Evolutionary conservation across 1,140 invertebrate genomes (phyloP).

Genomic region (Charaxes varanes): DNA sequence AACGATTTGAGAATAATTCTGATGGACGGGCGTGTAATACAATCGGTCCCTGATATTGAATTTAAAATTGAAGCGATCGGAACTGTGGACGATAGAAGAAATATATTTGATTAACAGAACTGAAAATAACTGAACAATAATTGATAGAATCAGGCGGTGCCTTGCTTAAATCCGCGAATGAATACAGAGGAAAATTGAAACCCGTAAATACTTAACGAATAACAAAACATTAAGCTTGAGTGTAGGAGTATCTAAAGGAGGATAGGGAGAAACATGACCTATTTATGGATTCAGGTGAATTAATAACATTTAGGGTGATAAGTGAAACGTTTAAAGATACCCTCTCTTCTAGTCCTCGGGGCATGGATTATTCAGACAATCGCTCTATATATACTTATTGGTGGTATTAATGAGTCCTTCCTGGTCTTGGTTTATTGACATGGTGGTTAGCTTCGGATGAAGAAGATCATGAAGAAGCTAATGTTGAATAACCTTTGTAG

Average conservation of each 20-base stretch:
- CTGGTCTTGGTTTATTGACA: slow-evolving; percentile 88
- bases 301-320: slow-evolving; percentile 91
- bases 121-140: no score
- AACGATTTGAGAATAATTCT: no score
- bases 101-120: no score
- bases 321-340: slow-evolving; percentile 93
- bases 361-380: slow-evolving; percentile 58
- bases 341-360: slow-evolving; percentile 80
- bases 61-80: no score
- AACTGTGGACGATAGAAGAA: no score
- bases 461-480: slow-evolving; percentile 46
- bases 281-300: slow-evolving; percentile 92
- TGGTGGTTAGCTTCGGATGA: slow-evolving; percentile 85
- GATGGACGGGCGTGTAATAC: no score
- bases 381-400: slow-evolving; percentile 69
- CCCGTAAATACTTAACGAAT: no score
- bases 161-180: no score
- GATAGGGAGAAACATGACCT: slow-evolving; percentile 90
- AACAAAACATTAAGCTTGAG: slow-evolving; percentile 96
- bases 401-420: slow-evolving; percentile 93
- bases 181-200: no score
- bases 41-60: no score
- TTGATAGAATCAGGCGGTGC: no score
- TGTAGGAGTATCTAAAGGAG: slow-evolving; percentile 94
- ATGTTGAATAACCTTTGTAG: slow-evolving; percentile 44